Percentiles rank a stretch among this genome's conserved stretches.
Evolutionary conservation across 2,113 vertebrate genomes (phyloP).

Genomic region (Neofelis nebulosa): DNA sequence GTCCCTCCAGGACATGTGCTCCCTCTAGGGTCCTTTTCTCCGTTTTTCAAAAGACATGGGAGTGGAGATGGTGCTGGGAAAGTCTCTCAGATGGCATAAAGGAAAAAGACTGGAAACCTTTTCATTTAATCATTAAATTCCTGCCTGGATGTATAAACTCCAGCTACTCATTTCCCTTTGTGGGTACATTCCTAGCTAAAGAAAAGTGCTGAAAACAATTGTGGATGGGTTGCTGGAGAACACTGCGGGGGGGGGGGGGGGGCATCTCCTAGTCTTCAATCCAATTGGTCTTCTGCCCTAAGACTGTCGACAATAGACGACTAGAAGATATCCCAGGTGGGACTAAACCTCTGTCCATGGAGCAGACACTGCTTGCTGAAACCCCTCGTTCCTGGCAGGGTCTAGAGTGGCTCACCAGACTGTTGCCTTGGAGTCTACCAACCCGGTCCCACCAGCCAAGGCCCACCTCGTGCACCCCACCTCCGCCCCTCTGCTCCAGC

Average conservation of each 20-base stretch:
- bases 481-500: constrained; percentile 5
- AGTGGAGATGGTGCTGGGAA: background rate
- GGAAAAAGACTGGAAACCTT: background rate
- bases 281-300: background rate
- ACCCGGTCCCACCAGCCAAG: background rate
- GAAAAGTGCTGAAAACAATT: constrained; percentile 27
- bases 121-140: constrained; percentile 43
- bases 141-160: constrained; percentile 28
- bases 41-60: background rate
- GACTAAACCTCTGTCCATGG: constrained; percentile 35
- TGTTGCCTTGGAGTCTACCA: background rate
- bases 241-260: background rate
- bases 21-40: background rate
- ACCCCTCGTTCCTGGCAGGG: background rate
- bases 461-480: constrained; percentile 6
- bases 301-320: background rate
- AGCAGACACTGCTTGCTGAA: background rate
- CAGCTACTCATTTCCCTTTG: background rate
- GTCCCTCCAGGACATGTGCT: background rate
- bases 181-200: background rate
- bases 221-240: background rate
- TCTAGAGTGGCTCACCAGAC: background rate
- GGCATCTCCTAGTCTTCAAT: background rate
- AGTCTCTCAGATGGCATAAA: constrained; percentile 18
- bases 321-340: constrained; percentile 22